Conservation (phyloP, 2,888 invertebrate genomes). For the Physocephala rufipes region DNA sequence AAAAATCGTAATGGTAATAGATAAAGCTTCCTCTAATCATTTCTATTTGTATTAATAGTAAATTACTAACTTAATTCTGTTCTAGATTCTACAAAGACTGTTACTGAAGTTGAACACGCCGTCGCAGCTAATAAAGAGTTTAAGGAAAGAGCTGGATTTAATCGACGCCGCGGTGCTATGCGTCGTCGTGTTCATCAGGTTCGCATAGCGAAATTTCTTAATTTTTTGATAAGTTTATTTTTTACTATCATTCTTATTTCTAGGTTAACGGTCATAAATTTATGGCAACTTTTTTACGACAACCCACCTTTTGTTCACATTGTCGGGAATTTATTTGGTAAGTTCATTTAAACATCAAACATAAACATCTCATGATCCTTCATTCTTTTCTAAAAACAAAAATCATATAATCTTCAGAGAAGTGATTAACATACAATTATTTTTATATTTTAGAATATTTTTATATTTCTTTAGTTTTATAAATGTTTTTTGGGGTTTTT, state of each 20-base stretch:
- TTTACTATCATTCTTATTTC: not conserved
- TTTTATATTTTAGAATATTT: constrained; percentile 44
- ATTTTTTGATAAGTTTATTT: not conserved
- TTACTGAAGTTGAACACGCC: constrained; percentile 65
- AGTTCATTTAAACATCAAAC: constrained; percentile 53
- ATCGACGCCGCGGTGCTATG: constrained; percentile 97
- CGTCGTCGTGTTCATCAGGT: constrained; percentile 96
- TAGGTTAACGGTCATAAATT: constrained; percentile 96
- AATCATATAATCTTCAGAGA: constrained; percentile 33
- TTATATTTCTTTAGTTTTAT: constrained; percentile 38
- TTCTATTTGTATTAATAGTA: not conserved
- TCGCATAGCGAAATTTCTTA: constrained; percentile 36
- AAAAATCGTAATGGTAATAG: constrained; percentile 79
- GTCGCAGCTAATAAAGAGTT: constrained; percentile 80
- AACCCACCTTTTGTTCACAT: constrained; percentile 99
- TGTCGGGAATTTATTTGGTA: constrained; percentile 99
- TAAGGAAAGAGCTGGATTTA: constrained; percentile 95
- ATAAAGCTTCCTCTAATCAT: not conserved
- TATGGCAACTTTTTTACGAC: constrained; percentile 98
- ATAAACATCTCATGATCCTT: not conserved
- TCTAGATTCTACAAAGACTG: constrained; percentile 67
- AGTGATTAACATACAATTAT: constrained; percentile 52
- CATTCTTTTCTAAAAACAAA: constrained; percentile 2
- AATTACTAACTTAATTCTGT: not conserved
- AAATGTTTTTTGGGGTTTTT: constrained; percentile 28